These are phyloP conservation scores for Anthopleura sola DNA, from an alignment of 64 coral and sea anemone genomes.

Conservation along the genomic window DNA sequence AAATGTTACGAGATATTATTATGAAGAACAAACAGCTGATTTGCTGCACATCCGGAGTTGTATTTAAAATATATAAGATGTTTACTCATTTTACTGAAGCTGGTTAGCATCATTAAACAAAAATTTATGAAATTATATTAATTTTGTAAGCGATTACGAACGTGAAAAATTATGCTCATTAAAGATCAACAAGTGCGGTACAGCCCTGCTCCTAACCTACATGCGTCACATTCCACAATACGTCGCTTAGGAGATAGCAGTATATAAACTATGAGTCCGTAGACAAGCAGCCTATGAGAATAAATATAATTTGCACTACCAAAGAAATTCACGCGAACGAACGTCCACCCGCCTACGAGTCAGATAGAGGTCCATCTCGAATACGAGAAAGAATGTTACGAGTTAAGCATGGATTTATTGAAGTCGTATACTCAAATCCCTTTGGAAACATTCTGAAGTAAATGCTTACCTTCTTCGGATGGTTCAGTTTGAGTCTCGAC, in stretches of 20 bases:
- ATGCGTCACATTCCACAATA: neutral
- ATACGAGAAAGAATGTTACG: neutral
- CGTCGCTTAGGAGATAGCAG: neutral
- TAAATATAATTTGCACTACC: neutral
- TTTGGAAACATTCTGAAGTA: neutral
- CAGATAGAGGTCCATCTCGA: neutral
- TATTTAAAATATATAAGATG: neutral
- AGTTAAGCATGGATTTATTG: neutral
- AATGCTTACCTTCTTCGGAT: neutral
- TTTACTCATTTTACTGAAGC: neutral
- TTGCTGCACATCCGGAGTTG: neutral
- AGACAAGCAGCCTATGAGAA: neutral
- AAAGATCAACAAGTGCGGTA: neutral
- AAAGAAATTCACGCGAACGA: neutral
- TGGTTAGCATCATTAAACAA: neutral
- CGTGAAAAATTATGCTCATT: neutral
- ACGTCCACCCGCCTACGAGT: neutral
- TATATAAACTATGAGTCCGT: neutral
- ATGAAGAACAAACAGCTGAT: neutral
- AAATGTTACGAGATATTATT: neutral
- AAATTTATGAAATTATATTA: neutral
- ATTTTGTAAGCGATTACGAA: neutral
- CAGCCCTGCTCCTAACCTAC: neutral
- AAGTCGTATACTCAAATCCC: neutral
- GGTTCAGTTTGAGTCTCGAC: conserved; percentile 12